These are phyloP conservation scores for Eupithecia insigniata DNA, from an alignment of 2,888 invertebrate species.

Conservation along the genomic window DNA sequence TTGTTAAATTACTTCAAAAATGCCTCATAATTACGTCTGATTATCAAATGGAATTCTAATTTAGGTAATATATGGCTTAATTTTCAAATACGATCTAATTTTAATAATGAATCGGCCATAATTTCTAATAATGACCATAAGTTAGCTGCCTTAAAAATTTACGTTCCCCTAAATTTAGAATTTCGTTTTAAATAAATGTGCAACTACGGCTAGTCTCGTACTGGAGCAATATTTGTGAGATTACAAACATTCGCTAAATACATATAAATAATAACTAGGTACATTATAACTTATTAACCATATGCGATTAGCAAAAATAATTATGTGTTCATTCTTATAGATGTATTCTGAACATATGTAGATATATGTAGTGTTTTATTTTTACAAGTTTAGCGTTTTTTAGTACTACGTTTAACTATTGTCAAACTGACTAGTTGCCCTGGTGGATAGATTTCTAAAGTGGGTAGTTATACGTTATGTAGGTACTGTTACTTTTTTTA, in stretches of 20 bases:
- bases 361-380: background rate
- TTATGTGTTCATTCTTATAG: background rate
- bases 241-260: slow-evolving; percentile 53
- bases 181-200: slow-evolving; percentile 24
- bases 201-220: slow-evolving; percentile 31
- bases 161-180: slow-evolving; percentile 14
- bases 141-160: slow-evolving; percentile 9
- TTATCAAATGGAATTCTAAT: background rate
- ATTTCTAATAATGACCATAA: slow-evolving; percentile 7
- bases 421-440: slow-evolving; percentile 42
- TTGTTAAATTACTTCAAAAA: background rate
- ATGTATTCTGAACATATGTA: background rate
- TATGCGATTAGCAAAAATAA: slow-evolving; percentile 44
- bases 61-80: background rate
- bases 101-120: slow-evolving; percentile 9
- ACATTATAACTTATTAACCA: slow-evolving; percentile 47
- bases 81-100: slow-evolving; percentile 8
- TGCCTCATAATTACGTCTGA: background rate
- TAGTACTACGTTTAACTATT: background rate
- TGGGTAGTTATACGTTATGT: slow-evolving; percentile 16
- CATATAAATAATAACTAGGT: slow-evolving; percentile 54
- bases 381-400: background rate
- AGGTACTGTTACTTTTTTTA: slow-evolving; percentile 34
- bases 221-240: slow-evolving; percentile 47
- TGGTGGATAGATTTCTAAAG: slow-evolving; percentile 69